Evolutionary conservation across 2,113 vertebrate genomes (phyloP), one percentile per base, ranked within the genome.

Genomic region (Petrocephalus zakoni): DNA sequence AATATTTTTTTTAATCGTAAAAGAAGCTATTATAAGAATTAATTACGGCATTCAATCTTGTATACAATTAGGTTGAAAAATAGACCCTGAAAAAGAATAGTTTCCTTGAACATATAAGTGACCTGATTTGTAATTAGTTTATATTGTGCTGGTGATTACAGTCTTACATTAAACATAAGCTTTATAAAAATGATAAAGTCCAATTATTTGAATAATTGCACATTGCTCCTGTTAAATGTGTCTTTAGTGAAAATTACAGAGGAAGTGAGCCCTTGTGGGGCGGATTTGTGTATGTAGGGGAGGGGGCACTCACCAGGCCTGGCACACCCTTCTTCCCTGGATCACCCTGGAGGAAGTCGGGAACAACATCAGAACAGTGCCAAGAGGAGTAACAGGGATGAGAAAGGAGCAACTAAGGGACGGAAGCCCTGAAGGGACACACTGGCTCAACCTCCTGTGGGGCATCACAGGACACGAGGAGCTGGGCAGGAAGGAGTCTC

Each of bases 301-400:
- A 29, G 17, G 22, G 5, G 5, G 0, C 2, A 92, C 94, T 95
- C 89, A 96, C 95, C 88, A 0, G 19, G 88, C 95, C 93, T n/a
- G 88, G 47, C 1, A 94, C 93, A 21, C 95, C 96, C 90, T 92
- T 95, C 61, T 88, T 91, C 37, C 95, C 96, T 22, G 91, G 90
- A 47, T 96, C 95, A 75, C 96, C 96, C 96, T 97, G 91, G 37
- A 68, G 85, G n/a, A 19, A 78, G 61, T 5, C 87, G 29, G 87
- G 47, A 83, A 85, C 68, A 64, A 53, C n/a, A 87, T 61, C 2
- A 78, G 37, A 6, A 90, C 5, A 13, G 84, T 72, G 91, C 29
- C 46, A 22, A 4, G 0, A 21, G 42, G 17, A 6, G 10, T 15
- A 22, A 19, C 22, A 7, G 22, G 4, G 1, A 83, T 83, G 46